phyloP scores from a whole-genome alignment of 35 echinoderm and acorn worm genomes.

The Patiria miniata region DNA sequence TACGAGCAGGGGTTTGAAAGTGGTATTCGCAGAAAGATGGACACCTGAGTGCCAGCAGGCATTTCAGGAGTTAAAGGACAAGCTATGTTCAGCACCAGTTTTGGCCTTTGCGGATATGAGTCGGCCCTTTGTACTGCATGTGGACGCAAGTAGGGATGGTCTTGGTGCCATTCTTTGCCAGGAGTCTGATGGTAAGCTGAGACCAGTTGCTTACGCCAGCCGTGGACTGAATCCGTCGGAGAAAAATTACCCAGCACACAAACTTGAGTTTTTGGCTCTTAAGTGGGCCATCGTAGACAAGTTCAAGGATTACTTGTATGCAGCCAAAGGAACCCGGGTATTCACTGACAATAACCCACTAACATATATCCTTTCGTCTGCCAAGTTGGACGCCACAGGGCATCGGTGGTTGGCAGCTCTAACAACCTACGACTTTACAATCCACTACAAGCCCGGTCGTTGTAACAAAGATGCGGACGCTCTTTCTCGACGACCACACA shows the following conservation, averaged over 20 bases:
- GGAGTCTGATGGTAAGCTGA: background rate
- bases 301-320: too few relatives aligned
- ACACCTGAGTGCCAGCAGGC: too few relatives aligned
- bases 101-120: conserved; percentile 44
- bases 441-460: conserved; percentile 19
- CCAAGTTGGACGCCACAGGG: conserved; percentile 37
- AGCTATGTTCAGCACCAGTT: conserved; percentile 40
- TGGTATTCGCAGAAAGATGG: too few relatives aligned
- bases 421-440: conserved; percentile 23
- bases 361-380: too few relatives aligned
- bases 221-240: conserved; percentile 20
- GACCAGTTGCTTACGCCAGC: conserved; percentile 40
- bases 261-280: conserved; percentile 53
- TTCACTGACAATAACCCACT: too few relatives aligned
- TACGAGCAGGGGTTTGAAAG: background rate
- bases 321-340: conserved; percentile 11
- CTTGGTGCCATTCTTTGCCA: conserved; percentile 58
- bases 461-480: conserved; percentile 48
- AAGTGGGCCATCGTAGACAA: conserved; percentile 74
- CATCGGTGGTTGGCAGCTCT: too few relatives aligned
- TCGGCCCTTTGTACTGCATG: conserved; percentile 42
- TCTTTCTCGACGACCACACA: conserved; percentile 36
- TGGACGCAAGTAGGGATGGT: conserved; percentile 39
- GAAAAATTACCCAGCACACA: conserved; percentile 36
- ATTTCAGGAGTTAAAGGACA: conserved; percentile 7